Evolutionary conservation across 2,797 vertebrate species (phyloP), one percentile per base, ranked within the genome.

Genomic region (Lateolabrax maculatus): DNA sequence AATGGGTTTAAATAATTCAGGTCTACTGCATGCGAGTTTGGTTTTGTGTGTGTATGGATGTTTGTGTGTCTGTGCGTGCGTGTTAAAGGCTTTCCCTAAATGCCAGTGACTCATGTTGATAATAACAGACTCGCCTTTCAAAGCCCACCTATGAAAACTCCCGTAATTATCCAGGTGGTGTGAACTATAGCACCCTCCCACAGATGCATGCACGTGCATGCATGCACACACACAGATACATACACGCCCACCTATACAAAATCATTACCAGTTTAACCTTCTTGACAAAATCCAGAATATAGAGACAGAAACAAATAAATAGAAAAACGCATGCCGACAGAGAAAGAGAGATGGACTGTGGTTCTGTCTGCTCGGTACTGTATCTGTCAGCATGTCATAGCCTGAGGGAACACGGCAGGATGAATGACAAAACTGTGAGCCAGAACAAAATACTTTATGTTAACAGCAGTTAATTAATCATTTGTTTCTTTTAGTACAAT

Each of bases 41-140:
- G 51, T 46, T 74, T 39, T 56, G 68, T 69, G 13, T 61, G 31
- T 68, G 49, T 70, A 49, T 67, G 61, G 78, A 46, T 66, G 55
- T 74, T 25, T 51, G 64, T 31, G 49, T 37, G 58, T 19, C 9
- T 34, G 52, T 16, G 25, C 44, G 65, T 74, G 65, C 60, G 80
- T 77, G 70, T 74, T 84, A 44, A 63, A 88, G 87, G 89, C 88
- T 92, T 92, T 91, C 89, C 91, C 88, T 92, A 93, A 92, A 92
- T 92, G 90, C 90, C 89, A 91, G 86, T 93, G 93, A 94, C 83
- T 93, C 92, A 93, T 80, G 87, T 91, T 92, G 89, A 88, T 94
- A 94, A 94, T 94, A 90, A 93, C 92, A 93, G 91, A 92, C 91
- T 92, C 79, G 71, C 82, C 85, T 89, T 92, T 93, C 87, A 93